These are phyloP conservation scores for Tichodroma muraria DNA, from an alignment of 2,113 vertebrate species.

Conservation along the genomic window DNA sequence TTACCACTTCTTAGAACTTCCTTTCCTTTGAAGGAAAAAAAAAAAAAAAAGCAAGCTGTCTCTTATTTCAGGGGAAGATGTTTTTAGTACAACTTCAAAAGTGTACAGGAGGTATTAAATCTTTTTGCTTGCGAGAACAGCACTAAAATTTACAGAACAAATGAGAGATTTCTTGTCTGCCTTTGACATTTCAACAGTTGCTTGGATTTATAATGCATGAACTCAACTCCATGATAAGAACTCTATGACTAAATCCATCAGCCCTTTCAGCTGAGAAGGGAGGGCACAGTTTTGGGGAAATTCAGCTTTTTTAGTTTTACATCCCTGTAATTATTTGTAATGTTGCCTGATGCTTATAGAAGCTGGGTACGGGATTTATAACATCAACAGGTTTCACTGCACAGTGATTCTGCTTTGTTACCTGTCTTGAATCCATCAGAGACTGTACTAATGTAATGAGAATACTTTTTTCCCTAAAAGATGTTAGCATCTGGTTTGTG, in stretches of 20 bases:
- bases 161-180: slow-evolving; percentile 27
- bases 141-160: background rate
- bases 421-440: background rate
- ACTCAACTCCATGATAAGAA: background rate
- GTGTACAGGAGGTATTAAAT: background rate
- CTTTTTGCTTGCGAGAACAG: background rate
- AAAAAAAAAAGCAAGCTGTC: background rate
- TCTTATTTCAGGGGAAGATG: background rate
- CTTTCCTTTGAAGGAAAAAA: background rate
- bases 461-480: slow-evolving; percentile 22
- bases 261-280: background rate
- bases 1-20: background rate
- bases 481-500: slow-evolving; percentile 58
- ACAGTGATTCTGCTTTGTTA: background rate
- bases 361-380: background rate
- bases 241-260: background rate
- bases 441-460: slow-evolving; percentile 18
- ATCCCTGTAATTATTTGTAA: background rate
- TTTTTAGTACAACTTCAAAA: background rate
- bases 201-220: background rate
- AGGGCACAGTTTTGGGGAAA: background rate
- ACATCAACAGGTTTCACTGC: background rate
- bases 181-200: background rate
- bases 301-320: background rate
- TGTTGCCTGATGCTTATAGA: background rate